phyloP scores from a whole-genome alignment of 1,140 invertebrate species.

The Tetramorium alpestre region DNA sequence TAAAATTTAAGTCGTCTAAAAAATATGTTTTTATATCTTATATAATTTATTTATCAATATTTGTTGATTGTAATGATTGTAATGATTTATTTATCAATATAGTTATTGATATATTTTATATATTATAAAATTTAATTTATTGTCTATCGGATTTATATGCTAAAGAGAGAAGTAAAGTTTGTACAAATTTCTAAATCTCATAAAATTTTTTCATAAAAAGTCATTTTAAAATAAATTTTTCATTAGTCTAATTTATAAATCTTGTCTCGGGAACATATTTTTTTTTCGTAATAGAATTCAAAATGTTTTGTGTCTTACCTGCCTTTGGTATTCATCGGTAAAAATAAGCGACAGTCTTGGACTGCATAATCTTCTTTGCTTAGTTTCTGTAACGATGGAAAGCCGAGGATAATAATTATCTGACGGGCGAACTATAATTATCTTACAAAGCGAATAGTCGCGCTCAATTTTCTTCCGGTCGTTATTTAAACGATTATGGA shows the following conservation, averaged over 20 bases:
- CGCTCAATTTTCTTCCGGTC: slow-evolving; percentile 35
- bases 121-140: slow-evolving; percentile 5
- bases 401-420: slow-evolving; percentile 49
- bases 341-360: slow-evolving; percentile 30
- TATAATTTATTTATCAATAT: too few species aligned
- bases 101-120: neutral
- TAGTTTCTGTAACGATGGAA: slow-evolving; percentile 47
- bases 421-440: slow-evolving; percentile 29
- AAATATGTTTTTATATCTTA: neutral
- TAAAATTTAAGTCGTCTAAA: neutral
- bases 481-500: slow-evolving; percentile 43
- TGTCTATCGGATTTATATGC: neutral
- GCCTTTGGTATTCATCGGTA: slow-evolving; percentile 7
- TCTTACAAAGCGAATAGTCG: slow-evolving; percentile 41
- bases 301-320: neutral
- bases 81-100: too few species aligned
- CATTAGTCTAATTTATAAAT: neutral
- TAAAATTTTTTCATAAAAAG: neutral
- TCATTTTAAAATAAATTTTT: neutral
- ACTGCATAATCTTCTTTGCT: slow-evolving; percentile 14
- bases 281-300: neutral
- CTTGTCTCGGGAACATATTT: neutral
- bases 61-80: too few species aligned
- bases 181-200: neutral
- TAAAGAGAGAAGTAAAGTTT: neutral